phyloP scores from a whole-genome alignment of 2,113 vertebrate genomes.

The Thamnaconus septentrionalis region DNA sequence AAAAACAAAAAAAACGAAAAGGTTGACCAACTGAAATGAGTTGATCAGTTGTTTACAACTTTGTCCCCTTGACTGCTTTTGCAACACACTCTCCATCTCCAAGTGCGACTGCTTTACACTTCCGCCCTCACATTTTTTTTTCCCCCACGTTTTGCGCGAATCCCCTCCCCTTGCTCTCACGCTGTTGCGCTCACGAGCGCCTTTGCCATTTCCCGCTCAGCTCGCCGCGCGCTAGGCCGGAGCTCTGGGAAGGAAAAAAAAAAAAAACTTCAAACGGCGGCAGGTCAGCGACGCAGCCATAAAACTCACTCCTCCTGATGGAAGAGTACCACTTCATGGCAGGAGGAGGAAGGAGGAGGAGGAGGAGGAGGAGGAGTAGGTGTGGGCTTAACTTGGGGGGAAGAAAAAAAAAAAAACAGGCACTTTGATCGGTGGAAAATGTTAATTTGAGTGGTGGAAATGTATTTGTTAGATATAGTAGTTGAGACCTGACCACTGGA shows the following conservation, averaged over 20 bases:
- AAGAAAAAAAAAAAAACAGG: too few relatives aligned
- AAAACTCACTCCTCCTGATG: constrained; percentile 59
- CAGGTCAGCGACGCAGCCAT: constrained; percentile 28
- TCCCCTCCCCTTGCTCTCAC: constrained; percentile 8
- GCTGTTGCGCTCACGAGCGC: not conserved
- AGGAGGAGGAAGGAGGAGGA: constrained; percentile 45
- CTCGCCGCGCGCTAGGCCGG: constrained; percentile 34
- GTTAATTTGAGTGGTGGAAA: not conserved
- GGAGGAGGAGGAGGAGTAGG: constrained; percentile 40
- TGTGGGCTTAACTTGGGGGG: constrained; percentile 71
- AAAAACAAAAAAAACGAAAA: too few relatives aligned
- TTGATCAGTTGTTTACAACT: too few relatives aligned
- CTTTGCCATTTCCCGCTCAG: constrained; percentile 40
- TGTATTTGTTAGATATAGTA: not conserved
- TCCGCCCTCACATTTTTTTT: too few relatives aligned
- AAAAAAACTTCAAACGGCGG: constrained; percentile 66
- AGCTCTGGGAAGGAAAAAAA: constrained; percentile 37
- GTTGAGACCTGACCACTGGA: too few relatives aligned
- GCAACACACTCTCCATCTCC: too few relatives aligned
- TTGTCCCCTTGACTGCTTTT: too few relatives aligned
- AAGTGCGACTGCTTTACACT: too few relatives aligned
- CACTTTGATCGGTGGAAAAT: constrained; percentile 33
- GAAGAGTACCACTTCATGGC: constrained; percentile 63
- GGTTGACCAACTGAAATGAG: too few relatives aligned
- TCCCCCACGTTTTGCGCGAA: not conserved